Evolutionary conservation across 2,888 invertebrate genomes (phyloP), one percentile per base, ranked within the genome.

Genomic region (Pandemis heparana): DNA sequence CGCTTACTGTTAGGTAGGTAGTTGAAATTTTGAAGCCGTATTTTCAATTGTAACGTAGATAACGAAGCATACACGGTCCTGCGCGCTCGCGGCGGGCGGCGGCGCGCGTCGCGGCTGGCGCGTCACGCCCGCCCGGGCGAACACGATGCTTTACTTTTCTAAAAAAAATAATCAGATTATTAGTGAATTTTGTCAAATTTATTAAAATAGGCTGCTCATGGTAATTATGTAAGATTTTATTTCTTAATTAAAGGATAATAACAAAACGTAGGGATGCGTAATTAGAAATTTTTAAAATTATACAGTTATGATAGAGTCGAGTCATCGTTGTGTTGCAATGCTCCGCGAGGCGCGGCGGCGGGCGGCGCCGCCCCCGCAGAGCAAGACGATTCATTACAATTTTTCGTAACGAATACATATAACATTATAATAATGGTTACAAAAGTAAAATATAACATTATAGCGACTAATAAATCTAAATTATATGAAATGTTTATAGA

Each of bases 401-500:
- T 90, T 91, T 92, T 92, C 91, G 92, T 93, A 94, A 92, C 93
- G 91, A 93, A 92, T 94, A 93, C 94, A 93, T 93, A 92, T 92
- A 93, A 92, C 93, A 92, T 94, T 91, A 93, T 94, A 88, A 92
- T 93, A 94, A 94, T 91, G 92, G 94, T 94, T 94, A 94, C 92
- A 93, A 90, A 92, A 91, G 92, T 94, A 94, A 94, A 93, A 89
- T 94, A 94, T 94, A 92, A 94, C 94, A 94, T 94, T 93, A 94
- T 94, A 94, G 94, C 89, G 87, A 91, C 89, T 93, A 93, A 92
- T 94, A 92, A 92, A 93, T 94, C 91, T 94, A 94, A 94, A 94
- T 93, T 94, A 94, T 94, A 94, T 94, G 91, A 94, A 94, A 94
- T 94, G 94, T 94, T 94, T 94, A 94, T 94, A 94, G 94, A 93